Conservation (phyloP, 1,140 invertebrate species). For the Xylocopa sonorina region DNA sequence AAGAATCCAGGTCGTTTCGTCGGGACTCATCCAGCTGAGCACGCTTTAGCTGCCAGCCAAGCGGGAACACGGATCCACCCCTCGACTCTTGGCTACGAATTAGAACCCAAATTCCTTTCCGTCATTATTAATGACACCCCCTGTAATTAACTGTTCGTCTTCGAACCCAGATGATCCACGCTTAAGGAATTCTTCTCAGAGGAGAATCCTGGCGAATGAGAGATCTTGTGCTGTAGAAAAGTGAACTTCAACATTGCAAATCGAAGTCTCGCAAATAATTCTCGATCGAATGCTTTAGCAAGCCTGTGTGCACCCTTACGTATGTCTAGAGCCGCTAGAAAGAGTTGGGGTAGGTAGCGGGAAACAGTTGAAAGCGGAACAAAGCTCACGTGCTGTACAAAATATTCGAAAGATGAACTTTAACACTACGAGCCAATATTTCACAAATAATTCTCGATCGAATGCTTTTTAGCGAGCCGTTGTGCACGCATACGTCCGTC, state of each 20-base stretch:
- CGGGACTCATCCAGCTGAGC: neutral
- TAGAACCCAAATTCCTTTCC: neutral
- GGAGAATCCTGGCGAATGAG: slow-evolving; percentile 4
- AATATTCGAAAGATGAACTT: too few relatives aligned
- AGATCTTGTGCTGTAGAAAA: too few relatives aligned
- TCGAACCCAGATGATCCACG: slow-evolving; percentile 40
- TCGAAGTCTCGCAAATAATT: too few relatives aligned
- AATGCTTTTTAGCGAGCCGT: too few relatives aligned
- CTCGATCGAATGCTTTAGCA: too few relatives aligned
- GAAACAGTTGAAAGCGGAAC: neutral
- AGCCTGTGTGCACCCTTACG: too few relatives aligned
- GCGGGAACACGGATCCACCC: slow-evolving; percentile 1
- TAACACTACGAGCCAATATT: too few relatives aligned
- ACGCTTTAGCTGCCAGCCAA: neutral
- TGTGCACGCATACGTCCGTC: too few relatives aligned
- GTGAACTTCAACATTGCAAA: too few relatives aligned
- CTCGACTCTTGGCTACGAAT: neutral
- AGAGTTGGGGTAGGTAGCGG: neutral
- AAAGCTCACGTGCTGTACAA: too few relatives aligned
- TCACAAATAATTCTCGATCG: too few relatives aligned
- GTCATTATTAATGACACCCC: slow-evolving; percentile 46
- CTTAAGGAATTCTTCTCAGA: neutral
- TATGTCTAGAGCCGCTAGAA: neutral
- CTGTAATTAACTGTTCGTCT: slow-evolving; percentile 46
- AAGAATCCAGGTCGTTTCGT: neutral